These are phyloP conservation scores for Ennomos fuscantarius DNA, from an alignment of 2,888 invertebrate genomes.

Conservation along the genomic window DNA sequence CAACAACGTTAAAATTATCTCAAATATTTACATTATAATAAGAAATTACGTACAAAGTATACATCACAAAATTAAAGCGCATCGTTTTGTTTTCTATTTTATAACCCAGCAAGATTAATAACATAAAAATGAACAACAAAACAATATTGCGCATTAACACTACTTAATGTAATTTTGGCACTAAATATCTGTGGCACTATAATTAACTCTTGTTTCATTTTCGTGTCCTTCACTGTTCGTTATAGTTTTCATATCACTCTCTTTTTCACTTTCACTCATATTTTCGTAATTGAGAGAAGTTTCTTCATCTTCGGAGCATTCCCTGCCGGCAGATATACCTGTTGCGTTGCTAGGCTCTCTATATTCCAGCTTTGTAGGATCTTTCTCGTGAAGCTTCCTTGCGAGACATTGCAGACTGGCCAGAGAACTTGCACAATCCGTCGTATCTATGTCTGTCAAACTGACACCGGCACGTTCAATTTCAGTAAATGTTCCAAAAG, in stretches of 20 bases:
- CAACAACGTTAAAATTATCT: slow-evolving; percentile 76
- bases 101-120: slow-evolving; percentile 75
- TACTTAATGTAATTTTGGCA: slow-evolving; percentile 86
- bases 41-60: slow-evolving; percentile 57
- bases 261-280: slow-evolving; percentile 75
- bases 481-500: slow-evolving; percentile 97
- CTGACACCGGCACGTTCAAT: slow-evolving; percentile 95
- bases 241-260: slow-evolving; percentile 75
- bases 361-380: slow-evolving; percentile 90
- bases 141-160: slow-evolving; percentile 83
- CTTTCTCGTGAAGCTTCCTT: slow-evolving; percentile 92
- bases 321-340: slow-evolving; percentile 68
- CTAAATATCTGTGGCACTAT: slow-evolving; percentile 87
- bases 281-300: slow-evolving; percentile 56
- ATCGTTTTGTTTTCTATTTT: slow-evolving; percentile 78
- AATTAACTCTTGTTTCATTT: slow-evolving; percentile 77
- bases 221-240: slow-evolving; percentile 74
- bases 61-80: slow-evolving; percentile 79
- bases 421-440: slow-evolving; percentile 97
- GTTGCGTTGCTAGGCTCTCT: slow-evolving; percentile 77
- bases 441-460: slow-evolving; percentile 97
- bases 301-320: slow-evolving; percentile 85
- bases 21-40: slow-evolving; percentile 71
- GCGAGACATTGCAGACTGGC: slow-evolving; percentile 94
- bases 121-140: slow-evolving; percentile 75